Evolutionary conservation across 53 echinoderm and acorn worm species (phyloP), one percentile per base, ranked within the genome.

Genomic region (Pentamera pediparva): DNA sequence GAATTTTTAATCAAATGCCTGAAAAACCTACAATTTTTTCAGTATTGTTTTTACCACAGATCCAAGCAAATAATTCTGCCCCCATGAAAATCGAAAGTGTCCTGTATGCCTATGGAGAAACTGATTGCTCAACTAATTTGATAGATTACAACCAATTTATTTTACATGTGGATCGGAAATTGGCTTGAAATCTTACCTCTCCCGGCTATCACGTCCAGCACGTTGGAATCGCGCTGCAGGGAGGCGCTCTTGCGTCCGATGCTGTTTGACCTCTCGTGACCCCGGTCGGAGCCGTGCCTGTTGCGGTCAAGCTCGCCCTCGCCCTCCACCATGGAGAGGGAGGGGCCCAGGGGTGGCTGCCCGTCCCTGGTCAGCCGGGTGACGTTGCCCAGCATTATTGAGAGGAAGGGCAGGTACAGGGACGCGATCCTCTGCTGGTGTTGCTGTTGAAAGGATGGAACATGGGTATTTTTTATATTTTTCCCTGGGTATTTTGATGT

Each of bases 141-240:
- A n/a, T n/a, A n/a, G n/a, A n/a, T n/a, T n/a, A n/a, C n/a, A n/a
- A n/a, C n/a, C n/a, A n/a, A n/a, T n/a, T n/a, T n/a, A n/a, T n/a
- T n/a, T n/a, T n/a, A n/a, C n/a, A n/a, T n/a, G n/a, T n/a, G n/a
- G n/a, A n/a, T n/a, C n/a, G n/a, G n/a, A n/a, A n/a, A n/a, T n/a
- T n/a, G n/a, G n/a, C 4, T 45, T n/a, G 3, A 17, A 2, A 45
- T 45, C 52, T 60, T 84, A 91, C 91, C 89, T 98, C 88, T 85
- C 49, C 98, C 98, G 5, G 98, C 98, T 17, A 98, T 98, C 35
- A 92, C 89, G 39, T 98, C 98, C 1, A 98, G 76, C 6, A 98
- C 89, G 20, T 79, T 87, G 11, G 91, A 91, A 62, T 98, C 98
- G 32, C 98, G 70, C 56, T 94, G 89, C 13, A 94, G 77, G 5